Base-by-base conservation (phyloP, 2,797 vertebrate species). In the Diceros bicornis region DNA sequence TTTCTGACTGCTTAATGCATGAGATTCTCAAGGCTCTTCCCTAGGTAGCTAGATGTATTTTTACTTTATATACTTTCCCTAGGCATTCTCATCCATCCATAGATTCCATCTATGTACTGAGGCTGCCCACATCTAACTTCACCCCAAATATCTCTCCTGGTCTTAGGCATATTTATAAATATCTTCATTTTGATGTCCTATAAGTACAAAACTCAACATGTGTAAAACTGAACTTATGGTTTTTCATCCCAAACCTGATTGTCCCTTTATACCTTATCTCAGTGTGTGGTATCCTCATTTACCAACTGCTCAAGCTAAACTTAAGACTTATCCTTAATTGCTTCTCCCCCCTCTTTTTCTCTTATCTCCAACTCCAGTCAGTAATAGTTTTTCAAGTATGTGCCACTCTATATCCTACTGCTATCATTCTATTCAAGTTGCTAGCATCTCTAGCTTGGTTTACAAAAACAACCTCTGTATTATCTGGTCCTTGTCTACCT, bases 201-300 rank as follows among this genome's bases (percentile, higher is more conserved):
- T 69, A 41, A 41, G 29, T 81, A 20, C 6, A 93, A 78, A 77
- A 29, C 9, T 75, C 18, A 44, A 9, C 13, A 37, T 23, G 14
- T 47, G 34, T 72, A 66, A 85, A 90, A 72, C 23, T 62, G 23
- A 93, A 71, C 11, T 81, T 92, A 69, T 27, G 6, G 3, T 41
- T 81, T 82, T 97, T 92, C 27, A 89, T 85, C 37, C 12, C 13
- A 92, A 88, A 77, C 4, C 3, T 86, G 1, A 88, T 91, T 82
- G 25, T 91, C 18, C 12, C 62, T 94, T 90, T 59, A 12, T 89
- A 78, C 18, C 4, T 11, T 25, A 14, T 82, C 12, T 72, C 47
- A 47, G 2, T 69, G 8, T 94, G 0, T 50, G 16, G 9, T 23
- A 25, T 90, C 59, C 29, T 90, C 11, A 91, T 66, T 37, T 93